A percentile compares a stretch with the other conserved stretches of the same genome.
Evolutionary conservation across 2,797 vertebrate genomes (phyloP).

Genomic region (Anguilla pacifica): DNA sequence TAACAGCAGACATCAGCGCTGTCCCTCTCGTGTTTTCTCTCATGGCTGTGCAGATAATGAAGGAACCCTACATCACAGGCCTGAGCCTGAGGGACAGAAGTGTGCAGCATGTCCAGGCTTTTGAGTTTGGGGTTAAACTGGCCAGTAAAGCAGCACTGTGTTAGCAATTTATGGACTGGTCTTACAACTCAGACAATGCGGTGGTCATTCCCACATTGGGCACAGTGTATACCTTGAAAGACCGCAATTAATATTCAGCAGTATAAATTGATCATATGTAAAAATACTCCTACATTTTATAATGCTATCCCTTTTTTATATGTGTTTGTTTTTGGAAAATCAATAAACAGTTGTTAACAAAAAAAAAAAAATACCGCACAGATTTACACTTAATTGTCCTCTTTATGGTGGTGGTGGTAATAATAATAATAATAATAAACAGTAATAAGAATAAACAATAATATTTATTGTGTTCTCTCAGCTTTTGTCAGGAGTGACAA

Average conservation of each 20-base stretch:
- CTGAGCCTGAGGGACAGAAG: conserved; percentile 25
- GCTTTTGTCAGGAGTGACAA: conserved; percentile 99
- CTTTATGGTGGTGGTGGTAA: background rate
- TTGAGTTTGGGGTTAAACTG: conserved; percentile 39
- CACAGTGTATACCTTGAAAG: background rate
- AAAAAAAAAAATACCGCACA: background rate
- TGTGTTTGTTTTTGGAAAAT: too few species aligned
- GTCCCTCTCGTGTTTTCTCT: background rate
- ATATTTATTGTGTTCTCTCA: conserved; percentile 54
- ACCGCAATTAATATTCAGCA: background rate
- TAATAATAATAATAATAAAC: too few species aligned
- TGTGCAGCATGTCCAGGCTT: conserved; percentile 49
- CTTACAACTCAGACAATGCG: conserved; percentile 1
- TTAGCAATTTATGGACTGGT: conserved; percentile 42
- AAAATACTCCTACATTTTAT: too few species aligned
- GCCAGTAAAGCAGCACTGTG: conserved; percentile 45
- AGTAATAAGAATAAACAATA: too few species aligned
- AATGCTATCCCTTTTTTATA: too few species aligned
- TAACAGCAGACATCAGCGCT: background rate
- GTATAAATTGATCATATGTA: background rate
- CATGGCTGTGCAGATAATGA: background rate
- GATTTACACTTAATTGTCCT: background rate
- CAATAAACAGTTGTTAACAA: too few species aligned
- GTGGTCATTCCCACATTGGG: background rate
- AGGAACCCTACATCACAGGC: background rate